phyloP scores from a whole-genome alignment of 1,140 invertebrate genomes.

The Diabrotica undecimpunctata region DNA sequence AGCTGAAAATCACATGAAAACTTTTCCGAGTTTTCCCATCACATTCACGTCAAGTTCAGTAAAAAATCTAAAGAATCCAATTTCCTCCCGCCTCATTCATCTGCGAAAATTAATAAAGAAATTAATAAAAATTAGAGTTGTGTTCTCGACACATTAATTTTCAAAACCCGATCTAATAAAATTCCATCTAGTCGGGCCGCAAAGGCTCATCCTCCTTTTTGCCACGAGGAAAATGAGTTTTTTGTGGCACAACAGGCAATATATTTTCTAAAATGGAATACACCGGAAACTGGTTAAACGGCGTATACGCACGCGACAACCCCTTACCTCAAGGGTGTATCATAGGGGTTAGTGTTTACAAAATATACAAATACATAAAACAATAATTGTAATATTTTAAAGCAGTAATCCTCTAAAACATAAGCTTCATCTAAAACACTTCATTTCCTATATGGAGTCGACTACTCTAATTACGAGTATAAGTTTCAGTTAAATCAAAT shows the following conservation, averaged over 20 bases:
- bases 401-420: too few species aligned
- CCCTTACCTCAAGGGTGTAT: conserved; percentile 7
- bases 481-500: too few species aligned
- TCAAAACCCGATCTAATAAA: conserved; percentile 2
- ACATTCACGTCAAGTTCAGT: conserved; percentile 2
- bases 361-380: background rate
- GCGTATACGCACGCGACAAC: conserved; percentile 17
- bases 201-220: conserved; percentile 4
- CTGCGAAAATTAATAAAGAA: conserved; percentile 1
- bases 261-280: conserved; percentile 20
- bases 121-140: conserved; percentile 5
- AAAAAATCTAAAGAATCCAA: conserved; percentile 1
- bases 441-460: too few species aligned
- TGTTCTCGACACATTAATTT: conserved; percentile 9
- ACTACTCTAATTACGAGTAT: too few species aligned
- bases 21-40: background rate
- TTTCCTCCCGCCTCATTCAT: background rate
- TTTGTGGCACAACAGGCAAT: conserved; percentile 17
- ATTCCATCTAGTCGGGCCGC: background rate
- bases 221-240: conserved; percentile 16
- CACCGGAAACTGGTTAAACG: conserved; percentile 16
- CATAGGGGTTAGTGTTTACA: background rate
- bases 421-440: too few species aligned
- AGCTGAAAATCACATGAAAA: background rate
- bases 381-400: background rate